A percentile compares a stretch with the other conserved stretches of the same genome.
Conservation (phyloP, 2,797 vertebrate genomes). For the Erithacus rubecula region DNA sequence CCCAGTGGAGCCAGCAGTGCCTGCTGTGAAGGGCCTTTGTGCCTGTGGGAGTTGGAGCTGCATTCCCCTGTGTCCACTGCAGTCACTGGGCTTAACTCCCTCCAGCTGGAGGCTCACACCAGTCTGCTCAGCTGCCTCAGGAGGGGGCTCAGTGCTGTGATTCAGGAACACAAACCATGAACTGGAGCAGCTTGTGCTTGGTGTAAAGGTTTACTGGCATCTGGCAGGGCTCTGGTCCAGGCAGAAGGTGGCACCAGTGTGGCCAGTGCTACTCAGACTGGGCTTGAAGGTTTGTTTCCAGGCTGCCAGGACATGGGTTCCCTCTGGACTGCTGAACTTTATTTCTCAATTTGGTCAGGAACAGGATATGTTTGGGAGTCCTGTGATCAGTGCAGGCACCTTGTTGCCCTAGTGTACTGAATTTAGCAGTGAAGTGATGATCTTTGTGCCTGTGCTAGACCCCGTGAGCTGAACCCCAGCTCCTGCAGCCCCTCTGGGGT, state of each 20-base stretch:
- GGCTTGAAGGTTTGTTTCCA: not conserved
- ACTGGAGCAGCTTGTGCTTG: not conserved
- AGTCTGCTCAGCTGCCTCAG: accelerated
- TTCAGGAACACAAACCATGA: not conserved
- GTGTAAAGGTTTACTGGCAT: not conserved
- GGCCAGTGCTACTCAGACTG: not conserved
- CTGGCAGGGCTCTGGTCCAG: not conserved
- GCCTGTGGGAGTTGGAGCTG: not conserved
- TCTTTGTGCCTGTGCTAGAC: not conserved
- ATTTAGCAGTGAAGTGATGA: accelerated
- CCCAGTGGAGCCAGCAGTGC: accelerated
- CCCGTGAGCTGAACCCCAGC: not conserved
- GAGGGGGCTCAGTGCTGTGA: not conserved
- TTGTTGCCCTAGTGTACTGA: not conserved
- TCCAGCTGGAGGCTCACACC: not conserved
- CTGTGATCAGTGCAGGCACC: not conserved
- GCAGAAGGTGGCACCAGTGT: not conserved
- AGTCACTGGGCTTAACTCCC: accelerated
- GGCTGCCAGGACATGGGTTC: not conserved
- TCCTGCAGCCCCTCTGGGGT: not conserved
- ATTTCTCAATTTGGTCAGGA: not conserved
- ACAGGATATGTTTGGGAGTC: not conserved
- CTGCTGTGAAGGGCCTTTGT: not conserved
- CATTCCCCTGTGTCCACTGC: accelerated
- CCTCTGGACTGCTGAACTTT: not conserved